Evolutionary conservation across 2,113 vertebrate genomes (phyloP), one percentile per base, ranked within the genome.

Genomic region (Artemisiospiza belli): DNA sequence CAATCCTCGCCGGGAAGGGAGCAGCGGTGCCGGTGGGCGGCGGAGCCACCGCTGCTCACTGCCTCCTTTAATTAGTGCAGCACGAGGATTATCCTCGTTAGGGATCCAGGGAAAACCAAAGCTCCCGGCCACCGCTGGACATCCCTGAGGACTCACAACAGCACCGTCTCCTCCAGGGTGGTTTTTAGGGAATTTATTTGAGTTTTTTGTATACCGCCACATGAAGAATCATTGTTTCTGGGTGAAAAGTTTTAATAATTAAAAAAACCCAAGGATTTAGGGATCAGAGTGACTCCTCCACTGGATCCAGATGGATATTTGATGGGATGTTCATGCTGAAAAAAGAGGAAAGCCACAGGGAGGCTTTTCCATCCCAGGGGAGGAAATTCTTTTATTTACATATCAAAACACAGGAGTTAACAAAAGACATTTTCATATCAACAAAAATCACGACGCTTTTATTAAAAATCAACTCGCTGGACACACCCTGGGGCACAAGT

Each of bases 341-440:
- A 49, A 47, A 49, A 52, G 11, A 74, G 43, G 58, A 59, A 80
- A 87, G 47, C 47, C 89, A 85, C 28, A 41, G 39, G 47, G 84
- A 87, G 55, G 7, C 37, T 94, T 70, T 0, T 87, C 55, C 37
- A 18, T 44, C 52, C 74, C 9, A n/a, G 2, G 66, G 85, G 62
- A 67, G 67, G 72, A 52, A 72, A 67, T n/a, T 70, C 33, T 92
- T 91, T 95, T 92, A 95, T 94, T 96, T 86, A 80, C 89, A 92
- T 88, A 90, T 57, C 76, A 88, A 90, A 96, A 61, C 76, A 79
- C 79, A 37, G 3, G 5, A 55, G 25, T 73, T 62, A 77, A 87
- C 46, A 86, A 94, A 95, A 87, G 59, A 77, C 61, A 27, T 43
- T 77, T 73, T 35, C 7, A 25, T 49, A 68, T 12, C 63, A 51